A percentile compares a stretch with the other conserved stretches of the same genome.
Evolutionary conservation across 2,113 vertebrate genomes (phyloP).

Genomic region (Myxocyprinus asiaticus): DNA sequence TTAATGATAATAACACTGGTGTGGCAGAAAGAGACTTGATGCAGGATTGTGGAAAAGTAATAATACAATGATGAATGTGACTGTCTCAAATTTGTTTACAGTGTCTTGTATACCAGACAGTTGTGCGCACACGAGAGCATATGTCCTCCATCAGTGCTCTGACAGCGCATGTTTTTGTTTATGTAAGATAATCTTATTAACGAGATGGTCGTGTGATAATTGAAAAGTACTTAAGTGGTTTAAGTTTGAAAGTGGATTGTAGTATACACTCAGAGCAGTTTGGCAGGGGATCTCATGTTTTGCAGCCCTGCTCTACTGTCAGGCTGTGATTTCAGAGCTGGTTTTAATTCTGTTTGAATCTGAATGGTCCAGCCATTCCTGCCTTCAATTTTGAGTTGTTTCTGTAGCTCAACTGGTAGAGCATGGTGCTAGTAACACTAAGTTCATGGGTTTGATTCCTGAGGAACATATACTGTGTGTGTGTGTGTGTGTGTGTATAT

Average conservation of each 20-base stretch:
- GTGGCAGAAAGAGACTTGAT: too few species aligned
- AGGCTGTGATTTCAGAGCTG: background rate
- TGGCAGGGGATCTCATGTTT: too few species aligned
- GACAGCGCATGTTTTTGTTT: slow-evolving; percentile 4
- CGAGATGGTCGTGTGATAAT: slow-evolving; percentile 13
- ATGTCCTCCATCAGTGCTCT: slow-evolving; percentile 10
- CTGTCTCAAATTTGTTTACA: background rate
- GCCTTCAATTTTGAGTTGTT: background rate
- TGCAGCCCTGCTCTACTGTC: background rate
- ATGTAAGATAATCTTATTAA: background rate
- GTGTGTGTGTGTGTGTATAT: too few species aligned
- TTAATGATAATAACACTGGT: too few species aligned
- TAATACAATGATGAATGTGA: background rate
- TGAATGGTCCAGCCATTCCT: background rate
- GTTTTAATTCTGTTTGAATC: slow-evolving; percentile 4
- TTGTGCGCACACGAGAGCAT: background rate
- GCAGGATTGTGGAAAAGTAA: too few species aligned
- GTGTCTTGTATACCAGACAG: background rate
- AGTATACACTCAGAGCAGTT: too few species aligned
- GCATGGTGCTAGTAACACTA: too few species aligned
- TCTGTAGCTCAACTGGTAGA: too few species aligned
- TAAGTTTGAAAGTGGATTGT: background rate
- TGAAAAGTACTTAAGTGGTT: background rate
- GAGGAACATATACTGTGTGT: too few species aligned
- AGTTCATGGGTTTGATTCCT: too few species aligned